phyloP scores from a whole-genome alignment of 1,140 invertebrate species.

The Telenomus remus region DNA sequence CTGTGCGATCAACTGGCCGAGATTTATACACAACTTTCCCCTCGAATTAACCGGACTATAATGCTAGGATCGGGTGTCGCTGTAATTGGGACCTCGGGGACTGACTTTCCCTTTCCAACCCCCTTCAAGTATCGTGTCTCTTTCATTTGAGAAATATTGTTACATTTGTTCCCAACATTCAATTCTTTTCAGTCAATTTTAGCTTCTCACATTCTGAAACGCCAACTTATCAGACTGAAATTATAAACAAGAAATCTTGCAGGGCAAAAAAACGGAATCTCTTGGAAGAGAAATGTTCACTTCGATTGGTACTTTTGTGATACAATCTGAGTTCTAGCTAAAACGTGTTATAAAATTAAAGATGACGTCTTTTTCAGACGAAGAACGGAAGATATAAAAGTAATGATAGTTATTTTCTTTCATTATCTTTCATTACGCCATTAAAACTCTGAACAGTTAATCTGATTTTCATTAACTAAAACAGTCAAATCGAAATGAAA shows the following conservation, averaged over 20 bases:
- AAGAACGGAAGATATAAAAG: slow-evolving; percentile 19
- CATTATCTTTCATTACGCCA: slow-evolving; percentile 34
- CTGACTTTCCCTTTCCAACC: slow-evolving; percentile 61
- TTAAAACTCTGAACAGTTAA: slow-evolving; percentile 26
- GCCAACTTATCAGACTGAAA: too few relatives aligned
- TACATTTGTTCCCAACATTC: slow-evolving; percentile 13
- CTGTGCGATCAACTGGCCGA: slow-evolving; percentile 67
- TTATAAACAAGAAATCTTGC: too few relatives aligned
- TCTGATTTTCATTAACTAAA: slow-evolving; percentile 31
- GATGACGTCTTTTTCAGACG: slow-evolving; percentile 15
- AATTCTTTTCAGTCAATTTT: background rate
- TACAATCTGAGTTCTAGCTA: slow-evolving; percentile 15
- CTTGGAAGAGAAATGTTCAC: background rate
- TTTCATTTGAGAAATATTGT: slow-evolving; percentile 6
- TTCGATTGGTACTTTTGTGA: slow-evolving; percentile 15
- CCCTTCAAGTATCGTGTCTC: slow-evolving; percentile 11
- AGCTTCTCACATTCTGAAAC: background rate
- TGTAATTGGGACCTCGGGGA: slow-evolving; percentile 73
- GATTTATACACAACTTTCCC: slow-evolving; percentile 71
- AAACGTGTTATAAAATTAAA: slow-evolving; percentile 33
- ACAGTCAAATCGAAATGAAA: slow-evolving; percentile 7
- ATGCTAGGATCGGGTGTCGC: slow-evolving; percentile 72
- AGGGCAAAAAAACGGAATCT: too few relatives aligned
- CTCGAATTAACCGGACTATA: slow-evolving; percentile 71
- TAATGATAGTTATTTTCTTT: slow-evolving; percentile 34